Evolutionary conservation across 2,113 vertebrate species (phyloP).

Genomic region (Heptranchias perlo): DNA sequence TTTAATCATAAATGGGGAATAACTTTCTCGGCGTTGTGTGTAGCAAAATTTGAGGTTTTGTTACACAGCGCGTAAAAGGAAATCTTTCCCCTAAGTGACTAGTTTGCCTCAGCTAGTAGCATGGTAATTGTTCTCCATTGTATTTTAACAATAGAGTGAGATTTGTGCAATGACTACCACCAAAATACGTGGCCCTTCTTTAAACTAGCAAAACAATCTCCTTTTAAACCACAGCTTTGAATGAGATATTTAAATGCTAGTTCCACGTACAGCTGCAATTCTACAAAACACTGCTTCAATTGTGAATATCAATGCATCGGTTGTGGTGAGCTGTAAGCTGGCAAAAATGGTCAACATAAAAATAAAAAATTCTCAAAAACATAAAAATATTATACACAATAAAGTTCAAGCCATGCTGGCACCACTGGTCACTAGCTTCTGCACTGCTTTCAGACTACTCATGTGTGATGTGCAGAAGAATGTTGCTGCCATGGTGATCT

Average conservation of each 20-base stretch:
- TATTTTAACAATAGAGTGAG: background rate
- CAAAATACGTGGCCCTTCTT: background rate
- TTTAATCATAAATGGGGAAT: background rate
- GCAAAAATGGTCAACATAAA: background rate
- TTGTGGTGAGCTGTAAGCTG: background rate
- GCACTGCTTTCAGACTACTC: background rate
- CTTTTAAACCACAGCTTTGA: slow-evolving; percentile 3
- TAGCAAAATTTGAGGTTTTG: background rate
- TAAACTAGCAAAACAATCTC: background rate
- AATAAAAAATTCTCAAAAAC: background rate
- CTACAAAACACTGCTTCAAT: background rate
- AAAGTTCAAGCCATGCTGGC: background rate
- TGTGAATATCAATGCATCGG: background rate
- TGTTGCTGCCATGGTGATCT: slow-evolving; percentile 1
- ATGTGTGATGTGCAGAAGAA: background rate
- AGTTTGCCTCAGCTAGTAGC: background rate
- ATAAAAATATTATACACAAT: background rate
- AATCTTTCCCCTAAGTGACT: background rate
- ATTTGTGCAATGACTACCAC: background rate
- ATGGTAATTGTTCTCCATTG: background rate
- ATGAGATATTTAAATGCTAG: background rate
- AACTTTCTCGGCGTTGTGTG: background rate
- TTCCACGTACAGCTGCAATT: background rate
- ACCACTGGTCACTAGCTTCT: background rate
- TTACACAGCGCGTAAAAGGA: background rate